Base-by-base conservation (phyloP, 2,113 vertebrate genomes). In the Myotis brandtii region DNA sequence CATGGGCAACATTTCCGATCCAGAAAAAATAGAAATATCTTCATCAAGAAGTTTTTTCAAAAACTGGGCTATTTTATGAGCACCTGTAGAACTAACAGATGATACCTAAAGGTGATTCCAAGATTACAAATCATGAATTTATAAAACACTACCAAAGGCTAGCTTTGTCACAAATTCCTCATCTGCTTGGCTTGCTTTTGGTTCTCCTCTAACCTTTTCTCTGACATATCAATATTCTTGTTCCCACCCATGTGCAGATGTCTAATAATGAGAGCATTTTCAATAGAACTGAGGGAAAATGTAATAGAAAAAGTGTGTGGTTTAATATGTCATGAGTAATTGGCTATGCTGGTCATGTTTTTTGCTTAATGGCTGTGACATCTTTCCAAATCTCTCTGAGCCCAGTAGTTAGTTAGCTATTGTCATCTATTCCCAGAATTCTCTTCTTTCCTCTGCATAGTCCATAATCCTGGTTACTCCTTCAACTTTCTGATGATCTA, bases 11-110 rank as follows among this genome's bases (percentile, higher is more conserved):
- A 97, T 43, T 79, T 99, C 98, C 0, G 97, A 98, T 94, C 98
- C 98, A 69, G 98, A 95, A 79, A 98, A 98, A 5, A 96, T 82
- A 37, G 98, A 97, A 97, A 99, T 92, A 40, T 99, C 98, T 4
- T 98, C 98, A 72, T 98, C 98, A 93, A 99, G 99, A 95, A 99
- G 99, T 95, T 98, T 99, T 98, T 99, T 99, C 32, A 99, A 99
- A 98, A 99, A 99, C 96, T 98, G 98, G 7, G 99, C 98, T 46
- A 99, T 98, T 76, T 98, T 94, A 83, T 99, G 98, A 96, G 98
- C 99, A 82, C 99, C 99, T 95, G 98, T 98, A 89, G 97, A 97
- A 86, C 99, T 99, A 93, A 77, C 97, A 97, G 97, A 95, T 40
- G n/a, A 95, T 0, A 90, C 9, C 6, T 30, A n/a, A 54, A 67